These are phyloP conservation scores for Nezara viridula DNA, from an alignment of 2,888 invertebrate genomes.

Conservation along the genomic window DNA sequence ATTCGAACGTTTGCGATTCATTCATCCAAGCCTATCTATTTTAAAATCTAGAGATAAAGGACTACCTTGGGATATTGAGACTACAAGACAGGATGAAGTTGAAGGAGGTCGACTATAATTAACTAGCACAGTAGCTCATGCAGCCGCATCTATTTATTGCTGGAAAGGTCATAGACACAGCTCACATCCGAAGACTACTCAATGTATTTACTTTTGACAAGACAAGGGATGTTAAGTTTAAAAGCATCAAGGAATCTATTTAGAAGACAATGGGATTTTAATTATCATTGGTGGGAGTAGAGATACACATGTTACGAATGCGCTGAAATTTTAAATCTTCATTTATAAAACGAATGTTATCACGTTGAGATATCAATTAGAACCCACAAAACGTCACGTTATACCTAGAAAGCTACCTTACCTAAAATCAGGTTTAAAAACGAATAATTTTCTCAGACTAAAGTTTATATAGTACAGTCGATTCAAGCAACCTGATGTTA, in stretches of 20 bases:
- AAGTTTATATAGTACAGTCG: no score
- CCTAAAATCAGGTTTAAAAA: no score
- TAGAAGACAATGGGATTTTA: no score
- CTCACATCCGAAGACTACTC: background rate
- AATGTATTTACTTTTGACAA: background rate
- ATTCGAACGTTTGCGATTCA: background rate
- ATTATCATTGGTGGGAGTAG: no score
- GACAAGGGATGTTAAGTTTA: background rate
- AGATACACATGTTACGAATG: no score
- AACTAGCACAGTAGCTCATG: conserved; percentile 24
- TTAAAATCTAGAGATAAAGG: background rate
- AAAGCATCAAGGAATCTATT: background rate
- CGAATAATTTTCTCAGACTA: no score
- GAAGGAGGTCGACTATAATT: conserved; percentile 47
- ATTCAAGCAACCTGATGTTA: no score
- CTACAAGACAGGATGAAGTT: background rate
- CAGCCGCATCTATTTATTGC: conserved; percentile 17
- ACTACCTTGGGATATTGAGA: background rate
- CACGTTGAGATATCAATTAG: no score
- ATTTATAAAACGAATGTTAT: no score
- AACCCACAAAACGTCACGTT: no score
- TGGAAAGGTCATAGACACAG: conserved; percentile 24
- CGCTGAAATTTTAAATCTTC: no score
- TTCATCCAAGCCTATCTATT: background rate
- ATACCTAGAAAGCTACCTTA: no score